Base-by-base conservation (phyloP, 2,113 vertebrate genomes). In the Coptodon bakossiorum region DNA sequence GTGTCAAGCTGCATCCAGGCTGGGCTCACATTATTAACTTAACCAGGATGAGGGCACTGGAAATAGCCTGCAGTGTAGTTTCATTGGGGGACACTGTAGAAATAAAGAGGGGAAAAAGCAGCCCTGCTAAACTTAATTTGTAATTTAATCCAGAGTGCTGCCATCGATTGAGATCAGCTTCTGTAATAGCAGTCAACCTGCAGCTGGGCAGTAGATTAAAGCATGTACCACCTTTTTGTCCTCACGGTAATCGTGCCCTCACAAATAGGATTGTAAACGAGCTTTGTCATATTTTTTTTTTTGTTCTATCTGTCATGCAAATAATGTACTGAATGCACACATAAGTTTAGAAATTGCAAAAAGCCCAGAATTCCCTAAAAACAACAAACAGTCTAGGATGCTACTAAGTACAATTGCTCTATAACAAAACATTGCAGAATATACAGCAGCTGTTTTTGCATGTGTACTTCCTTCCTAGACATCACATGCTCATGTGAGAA, bases 81-180 rank as follows among this genome's bases (percentile, higher is more conserved):
- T 93, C 88, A 50, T 84, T 90, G 90, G 88, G 94, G 93, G 90
- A 93, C 94, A 90, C 90, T 88, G 89, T 82, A 86, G 91, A 91
- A 91, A 90, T 88, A 86, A 92, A 94, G 86, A 91, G 91, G 88
- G 93, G 84, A 52, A 90, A 78, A 94, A 91, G 91, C 93, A 95
- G 87, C 85, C 82, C 88, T 63, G 85, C 90, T 91, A 94, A 96
- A 96, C 94, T 95, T 91, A 92, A 96, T 96, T 96, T 95, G 95
- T 93, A 95, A 96, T 95, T 89, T 89, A 95, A 96, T 93, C 94
- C 93, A 59, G 88, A 87, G 92, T 86, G 85, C 89, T 85, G 89
- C 92, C 88, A 95, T 95, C 86, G 94, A 95, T 95, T 87, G 89
- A 91, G 91, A 93, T 86, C 84, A 88, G 91, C 94, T 84, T 27